phyloP scores from a whole-genome alignment of 2,797 vertebrate species.

The Hemibagrus guttatus region DNA sequence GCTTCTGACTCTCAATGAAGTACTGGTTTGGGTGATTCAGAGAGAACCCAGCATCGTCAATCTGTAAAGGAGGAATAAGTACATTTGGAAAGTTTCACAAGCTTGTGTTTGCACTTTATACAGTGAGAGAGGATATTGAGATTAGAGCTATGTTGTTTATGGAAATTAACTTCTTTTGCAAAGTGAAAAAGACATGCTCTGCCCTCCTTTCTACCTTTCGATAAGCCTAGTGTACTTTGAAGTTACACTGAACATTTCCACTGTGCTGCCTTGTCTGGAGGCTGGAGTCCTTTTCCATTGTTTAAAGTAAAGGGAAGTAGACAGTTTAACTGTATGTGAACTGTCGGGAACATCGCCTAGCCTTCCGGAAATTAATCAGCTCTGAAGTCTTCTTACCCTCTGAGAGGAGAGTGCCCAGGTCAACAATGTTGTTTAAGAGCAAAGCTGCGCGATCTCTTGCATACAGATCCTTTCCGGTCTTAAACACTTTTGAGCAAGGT shows the following conservation, averaged over 20 bases:
- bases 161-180: conserved; percentile 1
- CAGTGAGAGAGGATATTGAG: conserved; percentile 9
- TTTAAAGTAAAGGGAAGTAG: conserved; percentile 49
- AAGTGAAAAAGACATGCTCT: conserved; percentile 20
- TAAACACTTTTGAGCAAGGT: not conserved
- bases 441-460: not conserved
- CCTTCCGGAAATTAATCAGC: conserved; percentile 47
- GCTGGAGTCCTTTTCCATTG: conserved; percentile 35
- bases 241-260: conserved; percentile 31
- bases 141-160: conserved; percentile 21
- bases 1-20: conserved; percentile 90
- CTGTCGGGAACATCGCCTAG: not conserved
- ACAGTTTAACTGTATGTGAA: conserved; percentile 51
- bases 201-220: conserved; percentile 25
- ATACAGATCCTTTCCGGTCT: conserved; percentile 43
- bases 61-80: conserved; percentile 67
- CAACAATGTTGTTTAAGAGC: conserved; percentile 39
- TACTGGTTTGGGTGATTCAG: conserved; percentile 97
- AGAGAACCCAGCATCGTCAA: conserved; percentile 88
- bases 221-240: conserved; percentile 25
- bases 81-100: conserved; percentile 42
- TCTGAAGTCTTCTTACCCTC: conserved; percentile 34
- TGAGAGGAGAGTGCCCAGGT: conserved; percentile 36
- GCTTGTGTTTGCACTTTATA: not conserved
- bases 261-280: conserved; percentile 35